phyloP scores from a whole-genome alignment of 2,797 vertebrate genomes.

The Threskiornis aethiopicus region DNA sequence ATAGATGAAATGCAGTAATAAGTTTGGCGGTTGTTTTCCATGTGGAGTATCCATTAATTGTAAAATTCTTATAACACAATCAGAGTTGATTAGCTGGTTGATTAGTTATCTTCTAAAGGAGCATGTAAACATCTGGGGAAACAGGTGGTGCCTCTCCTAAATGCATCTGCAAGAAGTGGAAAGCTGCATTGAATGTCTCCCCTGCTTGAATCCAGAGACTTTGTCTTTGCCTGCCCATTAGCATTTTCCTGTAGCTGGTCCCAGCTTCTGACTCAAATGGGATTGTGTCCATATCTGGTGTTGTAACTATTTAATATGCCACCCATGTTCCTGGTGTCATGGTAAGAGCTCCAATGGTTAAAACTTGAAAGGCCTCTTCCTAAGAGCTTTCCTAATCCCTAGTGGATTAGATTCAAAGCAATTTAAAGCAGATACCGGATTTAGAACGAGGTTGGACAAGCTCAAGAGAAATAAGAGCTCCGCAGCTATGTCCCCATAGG shows the following conservation, averaged over 20 bases:
- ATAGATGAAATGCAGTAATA: background rate
- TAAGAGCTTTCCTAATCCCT: background rate
- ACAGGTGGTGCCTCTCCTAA: constrained; percentile 8
- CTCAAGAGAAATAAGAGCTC: background rate
- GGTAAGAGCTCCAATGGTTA: background rate
- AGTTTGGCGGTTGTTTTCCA: background rate
- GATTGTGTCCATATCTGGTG: background rate
- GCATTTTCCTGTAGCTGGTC: background rate
- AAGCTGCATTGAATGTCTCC: background rate
- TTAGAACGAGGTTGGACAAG: background rate
- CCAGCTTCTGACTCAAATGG: background rate
- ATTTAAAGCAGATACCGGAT: background rate
- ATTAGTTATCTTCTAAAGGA: constrained; percentile 12
- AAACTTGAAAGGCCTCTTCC: background rate
- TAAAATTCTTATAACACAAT: background rate
- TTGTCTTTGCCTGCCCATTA: background rate
- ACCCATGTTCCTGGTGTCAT: background rate
- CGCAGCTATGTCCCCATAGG: background rate
- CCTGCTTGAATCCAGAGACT: background rate
- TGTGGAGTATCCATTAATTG: background rate
- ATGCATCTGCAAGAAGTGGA: background rate
- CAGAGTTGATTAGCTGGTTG: constrained; percentile 14
- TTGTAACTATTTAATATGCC: background rate
- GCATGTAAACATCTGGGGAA: background rate
- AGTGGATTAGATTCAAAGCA: background rate